Evolutionary conservation across 2,888 invertebrate genomes (phyloP).

Genomic region (Stenodera caucasica): DNA sequence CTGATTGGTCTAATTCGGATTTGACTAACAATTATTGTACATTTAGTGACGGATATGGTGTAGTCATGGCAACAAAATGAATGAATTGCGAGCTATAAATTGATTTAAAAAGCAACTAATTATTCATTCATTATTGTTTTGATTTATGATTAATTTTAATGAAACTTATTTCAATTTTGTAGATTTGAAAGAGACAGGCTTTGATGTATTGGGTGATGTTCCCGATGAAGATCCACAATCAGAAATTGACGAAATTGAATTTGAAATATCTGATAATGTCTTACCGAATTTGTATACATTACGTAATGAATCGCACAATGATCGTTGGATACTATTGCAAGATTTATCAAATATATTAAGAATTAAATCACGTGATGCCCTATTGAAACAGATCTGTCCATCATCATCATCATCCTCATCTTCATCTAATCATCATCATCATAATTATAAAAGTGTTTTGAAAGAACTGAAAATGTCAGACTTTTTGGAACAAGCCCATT

Average conservation of each 20-base stretch:
- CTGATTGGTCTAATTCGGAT: too few relatives aligned
- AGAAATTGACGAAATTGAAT: conserved; percentile 67
- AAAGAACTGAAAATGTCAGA: conserved; percentile 78
- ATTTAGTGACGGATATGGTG: too few relatives aligned
- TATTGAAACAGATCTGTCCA: conserved; percentile 72
- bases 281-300: conserved; percentile 81
- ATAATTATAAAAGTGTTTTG: conserved; percentile 52
- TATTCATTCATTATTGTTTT: conserved; percentile 3
- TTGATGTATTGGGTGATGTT: conserved; percentile 62
- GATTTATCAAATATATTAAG: conserved; percentile 76
- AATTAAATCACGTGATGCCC: conserved; percentile 79
- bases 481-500: conserved; percentile 78
- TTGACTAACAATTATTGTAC: too few relatives aligned
- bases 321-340: conserved; percentile 79
- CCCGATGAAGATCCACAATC: conserved; percentile 59
- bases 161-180: conserved; percentile 32
- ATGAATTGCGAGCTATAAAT: too few relatives aligned
- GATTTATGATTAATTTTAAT: not conserved
- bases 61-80: too few relatives aligned
- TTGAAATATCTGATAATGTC: conserved; percentile 78
- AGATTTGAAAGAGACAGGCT: conserved; percentile 62
- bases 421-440: conserved; percentile 23
- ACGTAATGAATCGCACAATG: conserved; percentile 64
- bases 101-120: conserved; percentile 4
- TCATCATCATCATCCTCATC: conserved; percentile 55